Percentiles rank a stretch among this genome's conserved stretches.
These are phyloP conservation scores for Mizuhopecten yessoensis DNA, from an alignment of 1,140 invertebrate genomes.

Conservation along the genomic window DNA sequence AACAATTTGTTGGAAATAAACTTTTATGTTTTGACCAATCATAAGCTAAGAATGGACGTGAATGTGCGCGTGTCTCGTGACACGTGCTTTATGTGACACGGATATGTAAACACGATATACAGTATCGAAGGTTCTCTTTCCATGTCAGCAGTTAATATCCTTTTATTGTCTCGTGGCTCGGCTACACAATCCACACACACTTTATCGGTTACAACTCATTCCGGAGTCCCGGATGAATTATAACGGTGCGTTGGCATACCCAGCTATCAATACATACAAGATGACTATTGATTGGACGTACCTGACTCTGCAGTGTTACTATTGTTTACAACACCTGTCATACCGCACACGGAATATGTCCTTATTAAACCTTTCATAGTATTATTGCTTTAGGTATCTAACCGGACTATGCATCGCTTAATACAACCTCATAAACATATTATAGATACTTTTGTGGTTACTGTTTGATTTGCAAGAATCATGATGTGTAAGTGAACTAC, in stretches of 20 bases:
- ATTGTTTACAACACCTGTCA: not conserved
- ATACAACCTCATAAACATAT: not conserved
- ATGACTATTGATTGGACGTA: not conserved
- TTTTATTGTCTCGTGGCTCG: not conserved
- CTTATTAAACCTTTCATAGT: not conserved
- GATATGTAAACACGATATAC: not conserved
- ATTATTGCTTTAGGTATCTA: not conserved
- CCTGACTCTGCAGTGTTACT: not conserved
- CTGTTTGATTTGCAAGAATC: not conserved
- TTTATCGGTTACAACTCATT: not conserved
- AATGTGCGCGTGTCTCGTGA: constrained; percentile 24
- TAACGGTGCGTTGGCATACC: not conserved
- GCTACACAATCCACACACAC: not conserved
- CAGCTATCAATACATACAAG: not conserved
- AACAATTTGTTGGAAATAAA: not conserved
- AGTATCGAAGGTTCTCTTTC: not conserved
- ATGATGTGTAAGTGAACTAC: not conserved
- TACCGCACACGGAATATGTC: not conserved
- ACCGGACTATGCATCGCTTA: not conserved
- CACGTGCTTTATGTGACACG: not conserved
- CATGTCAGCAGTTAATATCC: constrained; percentile 14
- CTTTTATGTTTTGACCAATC: too few relatives aligned
- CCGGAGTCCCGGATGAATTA: not conserved
- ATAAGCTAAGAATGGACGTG: not conserved
- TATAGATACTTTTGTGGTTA: too few relatives aligned